These are phyloP conservation scores for Drosophila pandora DNA, from an alignment of 1,140 invertebrate species.

Conservation along the genomic window DNA sequence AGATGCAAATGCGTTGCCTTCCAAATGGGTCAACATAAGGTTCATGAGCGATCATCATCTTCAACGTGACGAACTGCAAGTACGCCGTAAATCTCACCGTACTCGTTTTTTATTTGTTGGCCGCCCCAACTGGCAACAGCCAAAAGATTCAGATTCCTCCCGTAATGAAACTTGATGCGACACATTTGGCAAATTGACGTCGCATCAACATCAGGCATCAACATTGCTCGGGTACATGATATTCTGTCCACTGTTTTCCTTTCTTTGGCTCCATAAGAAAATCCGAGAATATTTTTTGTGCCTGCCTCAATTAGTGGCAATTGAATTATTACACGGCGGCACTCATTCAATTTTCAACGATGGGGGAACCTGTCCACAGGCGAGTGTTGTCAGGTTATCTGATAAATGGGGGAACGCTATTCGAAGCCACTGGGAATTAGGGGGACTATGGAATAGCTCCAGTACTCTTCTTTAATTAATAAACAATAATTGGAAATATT, in stretches of 20 bases:
- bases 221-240: slow-evolving; percentile 30
- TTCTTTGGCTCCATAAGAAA: slow-evolving; percentile 49
- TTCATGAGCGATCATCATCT: slow-evolving; percentile 43
- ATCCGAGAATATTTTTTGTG: slow-evolving; percentile 59
- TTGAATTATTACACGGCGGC: slow-evolving; percentile 80
- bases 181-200: slow-evolving; percentile 76
- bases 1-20: slow-evolving; percentile 60
- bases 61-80: slow-evolving; percentile 34
- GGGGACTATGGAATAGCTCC: not conserved
- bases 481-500: not conserved
- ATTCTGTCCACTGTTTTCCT: slow-evolving; percentile 9
- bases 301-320: slow-evolving; percentile 75
- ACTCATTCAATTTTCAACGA: slow-evolving; percentile 76
- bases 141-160: slow-evolving; percentile 21
- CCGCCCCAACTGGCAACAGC: slow-evolving; percentile 13
- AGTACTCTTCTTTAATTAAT: not conserved
- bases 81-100: slow-evolving; percentile 20
- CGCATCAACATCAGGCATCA: slow-evolving; percentile 36
- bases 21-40: slow-evolving; percentile 60
- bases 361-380: slow-evolving; percentile 22
- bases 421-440: not conserved
- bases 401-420: slow-evolving; percentile 10
- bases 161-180: slow-evolving; percentile 65
- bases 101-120: slow-evolving; percentile 2
- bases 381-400: slow-evolving; percentile 18